Evolutionary conservation across 2,797 vertebrate genomes (phyloP).

Genomic region (Karalla daura): DNA sequence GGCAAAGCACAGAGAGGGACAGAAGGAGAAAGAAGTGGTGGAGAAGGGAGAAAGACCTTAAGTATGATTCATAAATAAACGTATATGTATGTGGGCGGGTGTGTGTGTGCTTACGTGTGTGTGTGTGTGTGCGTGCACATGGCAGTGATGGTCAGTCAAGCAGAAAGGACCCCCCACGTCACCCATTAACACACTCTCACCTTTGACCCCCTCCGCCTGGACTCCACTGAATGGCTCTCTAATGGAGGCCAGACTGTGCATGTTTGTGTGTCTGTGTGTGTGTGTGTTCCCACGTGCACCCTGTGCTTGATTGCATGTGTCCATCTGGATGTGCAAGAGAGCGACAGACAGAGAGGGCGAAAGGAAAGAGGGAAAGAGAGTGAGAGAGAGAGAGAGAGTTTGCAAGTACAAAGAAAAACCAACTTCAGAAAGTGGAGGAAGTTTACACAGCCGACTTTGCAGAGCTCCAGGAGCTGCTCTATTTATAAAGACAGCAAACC

Average conservation of each 20-base stretch:
- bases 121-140: constrained; percentile 26
- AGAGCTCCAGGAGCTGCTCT: constrained; percentile 73
- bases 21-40: constrained; percentile 21
- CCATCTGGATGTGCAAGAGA: constrained; percentile 21
- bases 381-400: constrained; percentile 24
- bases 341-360: constrained; percentile 9
- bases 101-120: background rate
- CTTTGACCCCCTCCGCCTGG: constrained; percentile 69
- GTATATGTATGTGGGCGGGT: constrained; percentile 2
- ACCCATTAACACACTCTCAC: constrained; percentile 80
- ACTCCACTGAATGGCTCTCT: constrained; percentile 67
- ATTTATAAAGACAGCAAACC: constrained; percentile 83
- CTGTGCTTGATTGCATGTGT: constrained; percentile 32
- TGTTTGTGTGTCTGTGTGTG: constrained; percentile 24
- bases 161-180: constrained; percentile 81
- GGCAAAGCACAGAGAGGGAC: constrained; percentile 34
- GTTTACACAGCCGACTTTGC: constrained; percentile 78
- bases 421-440: constrained; percentile 75
- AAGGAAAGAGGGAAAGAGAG: background rate
- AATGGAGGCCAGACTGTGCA: constrained; percentile 80
- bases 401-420: constrained; percentile 62
- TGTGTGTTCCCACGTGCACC: constrained; percentile 49
- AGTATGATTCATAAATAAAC: constrained; percentile 31
- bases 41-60: constrained; percentile 1
- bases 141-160: constrained; percentile 74